Evolutionary conservation across 2,797 vertebrate genomes (phyloP), one percentile per base, ranked within the genome.

Genomic region (Cyclura pinguis): DNA sequence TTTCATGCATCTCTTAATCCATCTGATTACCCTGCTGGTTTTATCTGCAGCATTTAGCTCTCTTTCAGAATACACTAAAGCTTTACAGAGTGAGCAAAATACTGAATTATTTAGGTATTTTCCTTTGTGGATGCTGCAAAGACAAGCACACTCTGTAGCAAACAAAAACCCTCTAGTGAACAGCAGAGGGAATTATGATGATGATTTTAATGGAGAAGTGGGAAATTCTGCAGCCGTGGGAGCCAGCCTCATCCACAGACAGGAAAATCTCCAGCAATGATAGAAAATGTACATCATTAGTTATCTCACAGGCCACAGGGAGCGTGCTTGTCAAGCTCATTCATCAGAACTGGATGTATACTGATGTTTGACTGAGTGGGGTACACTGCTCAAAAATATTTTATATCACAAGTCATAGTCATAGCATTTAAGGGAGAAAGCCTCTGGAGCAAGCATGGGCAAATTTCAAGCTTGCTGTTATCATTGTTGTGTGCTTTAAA

Each of bases 21-120:
- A 80, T 73, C 22, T 35, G 69, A 74, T 35, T 59, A 59, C 9
- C 52, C 35, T 57, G 29, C 62, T 85, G 81, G 18, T 69, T 67
- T 80, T 38, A 42, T 76, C 38, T 77, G 10, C 6, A 84, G 50
- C 64, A 81, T 38, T 84, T 76, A 86, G 7, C 47, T 89, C 5
- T 78, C 6, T 87, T 88, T 52, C 73, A 57, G 10, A 74, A 67
- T 57, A 84, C 27, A 42, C 5, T 22, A 81, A 32, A 67, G 47
- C n/a, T 81, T 69, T 52, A 59, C 24, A 29, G 20, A 84, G 32
- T 27, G 77, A 69, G 78, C 47, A 87, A 81, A 64, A 82, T 10
- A 52, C 12, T 78, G 47, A 64, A 91, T 90, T 83, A 83, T 67
- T 74, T 67, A 82, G 35, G 62, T 87, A 74, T n/a, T 80, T 86